Base-by-base conservation (phyloP, 1,140 invertebrate genomes). In the Vanessa atalanta region DNA sequence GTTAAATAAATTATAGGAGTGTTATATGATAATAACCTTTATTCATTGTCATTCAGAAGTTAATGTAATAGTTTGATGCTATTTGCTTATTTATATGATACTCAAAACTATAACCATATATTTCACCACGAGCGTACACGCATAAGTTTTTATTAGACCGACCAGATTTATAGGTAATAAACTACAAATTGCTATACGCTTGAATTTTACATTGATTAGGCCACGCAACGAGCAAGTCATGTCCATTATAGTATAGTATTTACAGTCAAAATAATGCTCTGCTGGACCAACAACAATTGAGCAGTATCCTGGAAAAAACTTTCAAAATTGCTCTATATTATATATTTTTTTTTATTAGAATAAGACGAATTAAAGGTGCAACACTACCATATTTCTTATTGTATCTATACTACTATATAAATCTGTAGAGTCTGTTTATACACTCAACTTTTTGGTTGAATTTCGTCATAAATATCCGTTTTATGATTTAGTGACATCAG, bases 131-230 rank as follows among this genome's bases (percentile, higher is more conserved):
- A 63, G 63, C 74, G 67, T 70, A 60, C 55, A 70, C 70, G 67
- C 66, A 73, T 72, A 65, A 61, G 72, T 79, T 79, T 79, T 79
- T 79, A 79, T 79, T 77, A 74, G 65, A 75, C 72, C 73, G 73
- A 63, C 50, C 64, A 72, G 65, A 77, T 77, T 77, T 79, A 77
- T 79, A 55, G 70, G 11, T 70, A 66, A 74, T 76, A 74, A 71
- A 71, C 37, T 60, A 67, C 73, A 65, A 75, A 77, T 74, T 74
- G 78, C 66, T 73, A 72, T 75, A 75, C 63, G 63, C 69, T 75
- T 77, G 66, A 79, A 77, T 66, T 79, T 69, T 65, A 74, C 73
- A 77, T 79, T 55, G 31, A 67, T 23, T 50, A 23, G 51, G 78
- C 78, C 70, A 75, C 50, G 70, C 47, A 64, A 63, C 48, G 20